Percentiles rank a stretch among this genome's conserved stretches.
Conservation (phyloP, 2,113 vertebrate species). For the Pagrus major region DNA sequence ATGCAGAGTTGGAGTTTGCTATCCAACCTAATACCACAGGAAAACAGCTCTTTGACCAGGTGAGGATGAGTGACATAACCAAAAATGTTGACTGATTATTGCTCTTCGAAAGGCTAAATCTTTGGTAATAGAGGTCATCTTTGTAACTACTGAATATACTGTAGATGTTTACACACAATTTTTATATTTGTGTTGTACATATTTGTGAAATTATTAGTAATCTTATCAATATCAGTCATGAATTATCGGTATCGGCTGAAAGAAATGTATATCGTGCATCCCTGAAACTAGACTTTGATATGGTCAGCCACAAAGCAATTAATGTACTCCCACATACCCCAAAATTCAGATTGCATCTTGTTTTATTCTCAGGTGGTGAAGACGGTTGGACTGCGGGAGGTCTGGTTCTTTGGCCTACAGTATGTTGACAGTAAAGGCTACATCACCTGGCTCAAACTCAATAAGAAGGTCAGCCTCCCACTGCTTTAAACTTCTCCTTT, state of each 20-base stretch:
- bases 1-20: slow-evolving; percentile 98
- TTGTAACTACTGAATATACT: background rate
- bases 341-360: background rate
- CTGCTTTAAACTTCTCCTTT: background rate
- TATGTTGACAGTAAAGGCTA: slow-evolving; percentile 98
- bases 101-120: background rate
- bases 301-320: background rate
- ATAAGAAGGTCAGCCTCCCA: slow-evolving; percentile 92
- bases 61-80: slow-evolving; percentile 53
- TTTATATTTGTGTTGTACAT: background rate
- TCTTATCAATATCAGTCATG: no score
- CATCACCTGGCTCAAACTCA: slow-evolving; percentile 96
- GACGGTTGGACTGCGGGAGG: slow-evolving; percentile 96
- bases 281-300: background rate
- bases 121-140: background rate
- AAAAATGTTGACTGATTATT: background rate
- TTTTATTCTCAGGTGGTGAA: slow-evolving; percentile 91
- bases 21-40: slow-evolving; percentile 98
- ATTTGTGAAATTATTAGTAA: no score
- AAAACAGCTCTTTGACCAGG: slow-evolving; percentile 98
- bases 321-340: background rate
- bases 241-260: no score
- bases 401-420: slow-evolving; percentile 99
- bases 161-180: background rate
- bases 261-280: no score